Conservation (phyloP, 2,888 invertebrate genomes). For the Peribatodes rhomboidaria region DNA sequence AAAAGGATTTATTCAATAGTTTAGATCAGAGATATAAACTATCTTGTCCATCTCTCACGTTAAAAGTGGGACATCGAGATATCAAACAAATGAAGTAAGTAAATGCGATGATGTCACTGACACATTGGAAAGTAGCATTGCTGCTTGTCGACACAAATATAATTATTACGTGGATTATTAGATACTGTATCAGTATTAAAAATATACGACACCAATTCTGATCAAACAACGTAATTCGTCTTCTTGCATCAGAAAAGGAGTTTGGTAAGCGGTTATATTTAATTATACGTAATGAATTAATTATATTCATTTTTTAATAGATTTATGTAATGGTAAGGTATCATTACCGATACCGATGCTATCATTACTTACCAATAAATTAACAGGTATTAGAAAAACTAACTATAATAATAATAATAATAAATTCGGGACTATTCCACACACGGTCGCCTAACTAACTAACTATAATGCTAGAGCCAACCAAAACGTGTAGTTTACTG, state of each 20-base stretch:
- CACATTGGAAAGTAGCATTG: constrained; percentile 32
- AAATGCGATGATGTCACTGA: constrained; percentile 33
- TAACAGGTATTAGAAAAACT: no score
- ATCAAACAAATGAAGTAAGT: constrained; percentile 10
- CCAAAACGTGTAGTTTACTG: no score
- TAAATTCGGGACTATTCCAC: no score
- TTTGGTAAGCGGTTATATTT: constrained; percentile 45
- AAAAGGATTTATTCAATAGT: constrained; percentile 5
- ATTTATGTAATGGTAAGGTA: constrained; percentile 52
- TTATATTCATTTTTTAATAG: constrained; percentile 47
- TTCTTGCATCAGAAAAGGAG: constrained; percentile 49
- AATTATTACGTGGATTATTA: constrained; percentile 26
- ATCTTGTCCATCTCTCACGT: constrained; percentile 17
- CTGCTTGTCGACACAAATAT: constrained; percentile 30
- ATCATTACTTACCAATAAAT: no score
- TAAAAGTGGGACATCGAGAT: constrained; percentile 28
- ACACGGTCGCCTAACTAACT: no score
- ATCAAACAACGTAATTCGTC: constrained; percentile 29
- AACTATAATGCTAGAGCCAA: no score
- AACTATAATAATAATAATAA: no score
- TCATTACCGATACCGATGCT: no score
- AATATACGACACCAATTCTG: constrained; percentile 38
- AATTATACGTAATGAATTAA: constrained; percentile 42
- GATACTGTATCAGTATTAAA: constrained; percentile 7
- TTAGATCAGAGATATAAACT: constrained; percentile 10